Evolutionary conservation across 2,113 vertebrate genomes (phyloP), one percentile per base, ranked within the genome.

Genomic region (Nettapus auritus): DNA sequence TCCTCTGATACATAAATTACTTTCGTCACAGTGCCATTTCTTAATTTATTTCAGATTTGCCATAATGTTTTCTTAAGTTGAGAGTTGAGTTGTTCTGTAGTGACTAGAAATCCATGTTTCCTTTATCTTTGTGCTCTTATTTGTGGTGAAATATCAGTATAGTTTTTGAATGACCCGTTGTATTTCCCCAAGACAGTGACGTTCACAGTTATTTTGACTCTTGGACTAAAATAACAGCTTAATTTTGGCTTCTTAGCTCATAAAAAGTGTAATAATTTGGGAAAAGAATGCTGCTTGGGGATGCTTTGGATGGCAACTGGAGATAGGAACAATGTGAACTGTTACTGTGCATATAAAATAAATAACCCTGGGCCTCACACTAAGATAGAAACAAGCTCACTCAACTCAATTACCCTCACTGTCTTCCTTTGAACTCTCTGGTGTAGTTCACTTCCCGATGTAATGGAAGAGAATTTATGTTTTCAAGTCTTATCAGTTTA

Each of bases 381-480:
- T 68, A 48, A 82, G 85, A 64, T 0, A 77, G 63, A 86, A 95
- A 86, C 75, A 89, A 87, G 23, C 66, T 93, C 67, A 31, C 8
- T 89, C 92, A 82, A 74, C 79, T 92, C 70, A 85, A 10, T 94
- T 96, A 60, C 74, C 56, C 76, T 90, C 13, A 2, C 57, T 80
- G 53, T 92, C 76, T 85, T 78, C 69, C 76, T 97, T 73, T 95
- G 91, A 94, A 96, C 89, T 95, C 66, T 92, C 52, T 78, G 62
- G 6, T 67, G 34, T 57, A 69, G 73, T 82, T 73, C 70, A 73
- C 66, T 93, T 95, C 76, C 76, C 1, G 22, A 91, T 68, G 69
- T 96, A 95, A 88, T 95, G 86, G 80, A 91, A 90, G 4, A 88
- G n/a, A 95, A 96, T 94, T 88, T 92, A 93, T 73, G 79, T 94